A percentile compares a stretch with the other conserved stretches of the same genome.
phyloP scores from a whole-genome alignment of 1,140 invertebrate species.

The Drosophila eugracilis region DNA sequence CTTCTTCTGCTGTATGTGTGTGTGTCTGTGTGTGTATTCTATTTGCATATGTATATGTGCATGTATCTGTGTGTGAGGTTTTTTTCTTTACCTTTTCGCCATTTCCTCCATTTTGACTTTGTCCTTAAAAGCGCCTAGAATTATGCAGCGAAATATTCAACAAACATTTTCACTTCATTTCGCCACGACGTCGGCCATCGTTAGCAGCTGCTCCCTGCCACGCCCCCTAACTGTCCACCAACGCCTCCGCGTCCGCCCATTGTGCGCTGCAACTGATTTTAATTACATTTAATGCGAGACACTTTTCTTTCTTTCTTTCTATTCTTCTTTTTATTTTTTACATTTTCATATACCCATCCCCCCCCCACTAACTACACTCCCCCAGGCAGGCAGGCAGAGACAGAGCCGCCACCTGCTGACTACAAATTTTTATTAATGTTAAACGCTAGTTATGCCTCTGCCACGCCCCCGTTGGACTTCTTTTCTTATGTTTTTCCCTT shows the following conservation, averaged over 20 bases:
- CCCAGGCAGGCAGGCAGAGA: too few species aligned
- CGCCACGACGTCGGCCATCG: conserved; percentile 42
- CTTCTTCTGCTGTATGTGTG: background rate
- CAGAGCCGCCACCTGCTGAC: conserved; percentile 47
- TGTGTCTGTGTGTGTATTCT: conserved; percentile 1
- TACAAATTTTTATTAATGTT: conserved; percentile 67
- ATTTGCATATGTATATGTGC: conserved; percentile 30
- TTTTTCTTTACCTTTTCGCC: conserved; percentile 31
- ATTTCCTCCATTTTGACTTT: conserved; percentile 23
- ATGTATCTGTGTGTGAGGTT: conserved; percentile 4
- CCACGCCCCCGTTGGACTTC: conserved; percentile 1
- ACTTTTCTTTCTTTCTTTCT: background rate
- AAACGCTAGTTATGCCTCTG: conserved; percentile 60
- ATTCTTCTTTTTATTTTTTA: background rate
- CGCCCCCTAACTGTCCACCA: background rate
- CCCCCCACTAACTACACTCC: too few species aligned
- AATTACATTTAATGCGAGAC: conserved; percentile 63
- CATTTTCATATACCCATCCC: too few species aligned
- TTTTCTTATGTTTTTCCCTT: background rate
- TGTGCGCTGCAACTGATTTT: conserved; percentile 55
- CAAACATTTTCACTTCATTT: conserved; percentile 68
- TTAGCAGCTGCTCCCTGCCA: conserved; percentile 28
- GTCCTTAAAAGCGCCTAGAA: conserved; percentile 10
- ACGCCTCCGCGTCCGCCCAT: background rate
- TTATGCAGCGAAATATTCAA: conserved; percentile 60